A percentile compares a stretch with the other conserved stretches of the same genome.
phyloP scores from a whole-genome alignment of 30 jellyfish, hydroid and myxozoan species.

The Pelagia noctiluca region DNA sequence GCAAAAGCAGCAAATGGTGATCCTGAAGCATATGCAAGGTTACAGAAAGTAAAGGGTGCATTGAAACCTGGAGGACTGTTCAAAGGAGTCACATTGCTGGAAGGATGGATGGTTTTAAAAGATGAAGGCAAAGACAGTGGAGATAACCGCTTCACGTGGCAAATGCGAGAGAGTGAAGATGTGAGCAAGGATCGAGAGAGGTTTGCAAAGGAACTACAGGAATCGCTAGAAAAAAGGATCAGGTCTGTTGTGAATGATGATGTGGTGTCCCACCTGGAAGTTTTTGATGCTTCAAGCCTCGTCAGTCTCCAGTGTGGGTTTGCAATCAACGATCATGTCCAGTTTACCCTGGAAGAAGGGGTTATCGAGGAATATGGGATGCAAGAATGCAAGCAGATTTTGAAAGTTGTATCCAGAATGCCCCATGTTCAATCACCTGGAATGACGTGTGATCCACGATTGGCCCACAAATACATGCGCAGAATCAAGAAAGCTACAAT shows the following conservation, averaged over 20 bases:
- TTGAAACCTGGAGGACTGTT: slow-evolving; percentile 9
- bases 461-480: slow-evolving; percentile 44
- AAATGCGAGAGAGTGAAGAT: slow-evolving; percentile 27
- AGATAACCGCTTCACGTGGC: slow-evolving; percentile 32
- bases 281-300: slow-evolving; percentile 51
- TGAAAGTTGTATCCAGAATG: slow-evolving; percentile 24
- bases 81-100: slow-evolving; percentile 34
- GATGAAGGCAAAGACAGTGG: slow-evolving; percentile 22
- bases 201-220: slow-evolving; percentile 22
- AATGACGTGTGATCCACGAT: slow-evolving; percentile 33
- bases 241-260: slow-evolving; percentile 29
- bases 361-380: slow-evolving; percentile 15
- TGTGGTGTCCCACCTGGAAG: slow-evolving; percentile 10
- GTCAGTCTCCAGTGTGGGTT: slow-evolving; percentile 37
- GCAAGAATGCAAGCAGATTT: slow-evolving; percentile 15
- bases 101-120: slow-evolving; percentile 49
- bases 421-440: slow-evolving; percentile 30
- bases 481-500: slow-evolving; percentile 17
- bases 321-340: background rate
- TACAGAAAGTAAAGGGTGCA: background rate
- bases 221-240: slow-evolving; percentile 20
- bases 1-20: slow-evolving; percentile 33
- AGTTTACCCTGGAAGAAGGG: slow-evolving; percentile 23
- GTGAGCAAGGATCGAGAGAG: slow-evolving; percentile 18
- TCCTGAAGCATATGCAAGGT: background rate